phyloP scores from a whole-genome alignment of 2,888 invertebrate species.

The Achlya flavicornis region DNA sequence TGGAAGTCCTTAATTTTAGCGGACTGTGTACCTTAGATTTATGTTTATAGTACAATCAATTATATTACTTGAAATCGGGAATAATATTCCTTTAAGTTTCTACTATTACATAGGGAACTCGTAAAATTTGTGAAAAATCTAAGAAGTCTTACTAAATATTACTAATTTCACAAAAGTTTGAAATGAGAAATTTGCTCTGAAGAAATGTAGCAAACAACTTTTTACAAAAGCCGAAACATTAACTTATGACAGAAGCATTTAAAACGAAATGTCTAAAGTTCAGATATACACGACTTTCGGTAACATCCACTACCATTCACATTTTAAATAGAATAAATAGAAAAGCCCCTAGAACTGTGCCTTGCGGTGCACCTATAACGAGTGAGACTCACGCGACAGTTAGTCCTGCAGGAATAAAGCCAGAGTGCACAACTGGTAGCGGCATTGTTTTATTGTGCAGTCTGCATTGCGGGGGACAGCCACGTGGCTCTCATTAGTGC shows the following conservation, averaged over 20 bases:
- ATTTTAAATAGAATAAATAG: slow-evolving; percentile 62
- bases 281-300: slow-evolving; percentile 44
- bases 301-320: slow-evolving; percentile 48
- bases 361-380: slow-evolving; percentile 68
- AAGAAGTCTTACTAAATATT: too few species aligned
- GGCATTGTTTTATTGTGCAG: slow-evolving; percentile 82
- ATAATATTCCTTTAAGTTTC: too few species aligned
- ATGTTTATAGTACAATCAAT: neutral
- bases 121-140: too few species aligned
- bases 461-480: slow-evolving; percentile 82
- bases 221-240: neutral
- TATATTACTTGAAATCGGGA: too few species aligned
- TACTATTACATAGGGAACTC: too few species aligned
- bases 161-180: too few species aligned
- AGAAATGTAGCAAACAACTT: too few species aligned
- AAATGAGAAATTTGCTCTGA: too few species aligned
- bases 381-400: slow-evolving; percentile 75
- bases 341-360: slow-evolving; percentile 55
- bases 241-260: neutral
- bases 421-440: slow-evolving; percentile 71
- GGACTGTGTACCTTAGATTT: neutral
- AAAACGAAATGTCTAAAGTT: slow-evolving; percentile 26
- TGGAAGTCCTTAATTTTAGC: neutral
- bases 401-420: slow-evolving; percentile 78
- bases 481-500: slow-evolving; percentile 83